phyloP scores from a whole-genome alignment of 2,113 vertebrate species.

The Campylorhamphus procurvoides region DNA sequence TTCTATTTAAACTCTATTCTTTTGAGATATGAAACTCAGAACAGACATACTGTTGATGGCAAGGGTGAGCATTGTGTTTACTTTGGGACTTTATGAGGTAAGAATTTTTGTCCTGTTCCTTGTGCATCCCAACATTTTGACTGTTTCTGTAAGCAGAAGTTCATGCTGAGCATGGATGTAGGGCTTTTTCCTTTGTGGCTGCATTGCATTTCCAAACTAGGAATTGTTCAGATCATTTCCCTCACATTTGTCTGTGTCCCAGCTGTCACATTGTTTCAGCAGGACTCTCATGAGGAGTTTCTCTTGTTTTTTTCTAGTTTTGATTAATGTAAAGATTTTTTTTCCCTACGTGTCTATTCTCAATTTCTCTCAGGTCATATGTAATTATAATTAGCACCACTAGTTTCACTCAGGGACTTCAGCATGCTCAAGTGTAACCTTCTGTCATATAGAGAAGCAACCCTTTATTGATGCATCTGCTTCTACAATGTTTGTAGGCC shows the following conservation, averaged over 20 bases:
- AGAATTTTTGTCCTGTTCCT: neutral
- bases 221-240: neutral
- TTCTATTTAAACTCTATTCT: neutral
- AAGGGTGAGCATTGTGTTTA: neutral
- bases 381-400: neutral
- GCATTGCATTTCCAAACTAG: neutral
- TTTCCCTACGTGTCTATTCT: neutral
- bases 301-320: neutral
- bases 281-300: neutral
- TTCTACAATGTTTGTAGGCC: neutral
- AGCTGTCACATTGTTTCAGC: neutral
- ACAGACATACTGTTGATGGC: neutral
- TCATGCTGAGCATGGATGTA: accelerated
- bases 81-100: neutral
- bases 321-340: neutral
- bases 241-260: neutral
- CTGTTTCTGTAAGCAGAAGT: neutral
- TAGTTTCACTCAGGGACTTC: neutral
- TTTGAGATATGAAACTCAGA: neutral
- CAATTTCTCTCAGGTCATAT: neutral
- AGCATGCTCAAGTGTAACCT: neutral
- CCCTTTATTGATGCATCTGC: neutral
- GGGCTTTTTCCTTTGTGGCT: neutral
- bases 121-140: neutral
- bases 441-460: neutral